Base-by-base conservation (phyloP, 2,797 vertebrate species). In the Cyprinella venusta region DNA sequence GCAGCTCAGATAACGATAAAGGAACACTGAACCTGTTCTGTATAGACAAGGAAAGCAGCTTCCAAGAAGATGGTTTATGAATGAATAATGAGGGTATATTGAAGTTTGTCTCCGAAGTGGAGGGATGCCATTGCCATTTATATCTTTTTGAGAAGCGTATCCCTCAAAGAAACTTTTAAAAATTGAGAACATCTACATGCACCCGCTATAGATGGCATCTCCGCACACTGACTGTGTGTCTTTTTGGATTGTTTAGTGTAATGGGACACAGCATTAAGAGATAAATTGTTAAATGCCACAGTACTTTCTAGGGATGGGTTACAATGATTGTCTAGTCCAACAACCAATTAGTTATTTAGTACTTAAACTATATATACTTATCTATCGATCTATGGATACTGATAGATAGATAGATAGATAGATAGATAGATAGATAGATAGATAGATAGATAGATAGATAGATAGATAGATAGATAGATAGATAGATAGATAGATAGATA, bases 71-170 rank as follows among this genome's bases (percentile, higher is more conserved):
- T 89, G 90, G 93, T 90, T 93, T 94, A 94, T 95, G 92, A 94
- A 94, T 94, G 88, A 92, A 92, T 93, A 93, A 95, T 94, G 93
- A 94, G 92, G 91, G 88, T 92, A 92, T 91, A 93, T 93, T 93
- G 91, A 94, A 94, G 93, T 87, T 84, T 86, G 71, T 86, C 56
- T 83, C 91, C 92, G 91, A 91, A 91, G 93, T 92, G 91, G 90
- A 82, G 85, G 91, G 90, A 92, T 93, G 91, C 91, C 89, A 88
- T 92, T 79, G 71, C 82, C 65, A 71, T 74, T 83, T 69, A 71
- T 87, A 82, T 87, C 76, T 67, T 81, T 85, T 87, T 69, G 83
- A 78, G 75, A 75, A 54, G 42, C 18, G 45, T 69, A 65, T 65
- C 52, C 88, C 88, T 86, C 83, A 92, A 92, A 92, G 89, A 92